A percentile compares a stretch with the other conserved stretches of the same genome.
Evolutionary conservation across 2,888 invertebrate species (phyloP).

Genomic region (Melanargia galathea): DNA sequence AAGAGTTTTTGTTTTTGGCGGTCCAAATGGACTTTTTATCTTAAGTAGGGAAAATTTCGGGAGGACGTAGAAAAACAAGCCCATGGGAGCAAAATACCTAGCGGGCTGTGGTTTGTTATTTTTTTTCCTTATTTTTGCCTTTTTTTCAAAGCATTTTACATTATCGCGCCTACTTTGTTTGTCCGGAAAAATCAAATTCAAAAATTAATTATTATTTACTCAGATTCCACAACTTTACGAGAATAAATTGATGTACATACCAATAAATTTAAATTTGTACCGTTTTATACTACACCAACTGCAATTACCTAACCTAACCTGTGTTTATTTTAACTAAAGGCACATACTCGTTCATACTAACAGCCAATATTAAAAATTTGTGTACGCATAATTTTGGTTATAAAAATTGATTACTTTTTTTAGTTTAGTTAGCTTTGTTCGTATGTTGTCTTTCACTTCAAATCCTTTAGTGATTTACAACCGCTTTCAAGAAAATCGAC

Average conservation of each 20-base stretch:
- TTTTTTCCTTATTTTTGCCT: slow-evolving; percentile 33
- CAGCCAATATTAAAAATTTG: too few species aligned
- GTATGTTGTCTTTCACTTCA: too few species aligned
- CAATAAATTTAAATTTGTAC: not conserved
- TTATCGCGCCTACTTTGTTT: slow-evolving; percentile 36
- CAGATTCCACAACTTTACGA: not conserved
- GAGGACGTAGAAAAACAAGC: slow-evolving; percentile 38
- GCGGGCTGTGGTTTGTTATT: slow-evolving; percentile 37
- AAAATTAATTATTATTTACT: not conserved
- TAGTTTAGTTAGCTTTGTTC: too few species aligned
- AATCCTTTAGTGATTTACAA: too few species aligned
- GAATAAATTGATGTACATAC: not conserved
- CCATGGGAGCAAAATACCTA: slow-evolving; percentile 37
- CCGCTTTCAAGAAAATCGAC: too few species aligned
- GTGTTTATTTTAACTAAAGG: too few species aligned
- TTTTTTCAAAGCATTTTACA: slow-evolving; percentile 32
- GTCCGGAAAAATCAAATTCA: slow-evolving; percentile 21
- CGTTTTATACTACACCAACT: too few species aligned
- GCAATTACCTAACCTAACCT: too few species aligned
- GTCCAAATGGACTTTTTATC: slow-evolving; percentile 37
- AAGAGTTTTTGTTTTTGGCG: slow-evolving; percentile 31
- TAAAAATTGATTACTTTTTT: too few species aligned
- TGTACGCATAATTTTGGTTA: too few species aligned
- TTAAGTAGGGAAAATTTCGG: slow-evolving; percentile 35
- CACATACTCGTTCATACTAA: too few species aligned